Base-by-base conservation (phyloP, 2,888 invertebrate species). In the Archaeoteleia sp. region DNA sequence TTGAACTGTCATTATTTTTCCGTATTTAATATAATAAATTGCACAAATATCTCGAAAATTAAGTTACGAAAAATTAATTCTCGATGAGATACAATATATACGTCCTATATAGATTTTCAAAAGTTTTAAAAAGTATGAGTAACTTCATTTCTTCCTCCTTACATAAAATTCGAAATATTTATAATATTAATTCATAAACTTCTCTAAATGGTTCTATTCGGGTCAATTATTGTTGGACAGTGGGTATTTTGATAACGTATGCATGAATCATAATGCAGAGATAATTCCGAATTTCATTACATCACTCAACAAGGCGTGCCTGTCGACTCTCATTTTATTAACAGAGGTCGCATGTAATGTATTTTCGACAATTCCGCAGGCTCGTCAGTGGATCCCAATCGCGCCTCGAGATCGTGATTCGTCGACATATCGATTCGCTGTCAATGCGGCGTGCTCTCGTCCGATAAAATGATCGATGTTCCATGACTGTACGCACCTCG, bases 381-480 rank as follows among this genome's bases (percentile, higher is more conserved):
- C 27, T 13, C 17, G 42, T 25, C 42, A 27, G 9, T n/a, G 27
- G 15, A 13, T 1, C 6, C 51, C 51, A 37, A 27, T 57, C 49
- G 51, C 58, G 53, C 65, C 58, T 66, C 48, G 17, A 25, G 37
- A 48, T 40, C 49, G 20, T n/a, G 29, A 37, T 45, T 54, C 54
- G 37, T 25, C 55, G 45, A 51, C 39, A 43, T 55, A 61, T 67
- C 61, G 61, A 67, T 61, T 57, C 46, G 54, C 40, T 61, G 67
- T 61, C 61, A 67, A 55, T 67, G 10, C 49, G 27, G 32, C 54
- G 30, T 37, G 53, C 61, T 45, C 67, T 67, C 61, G 60, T 61
- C 55, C 20, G 53, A 55, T 45, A 48, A 51, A 54, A 67, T 67
- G 67, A 67, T 67, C 67, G 67, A 67, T 67, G 67, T 51, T 43